These are phyloP conservation scores for Heterodera schachtii DNA, from an alignment of 1,140 invertebrate genomes.

Conservation along the genomic window DNA sequence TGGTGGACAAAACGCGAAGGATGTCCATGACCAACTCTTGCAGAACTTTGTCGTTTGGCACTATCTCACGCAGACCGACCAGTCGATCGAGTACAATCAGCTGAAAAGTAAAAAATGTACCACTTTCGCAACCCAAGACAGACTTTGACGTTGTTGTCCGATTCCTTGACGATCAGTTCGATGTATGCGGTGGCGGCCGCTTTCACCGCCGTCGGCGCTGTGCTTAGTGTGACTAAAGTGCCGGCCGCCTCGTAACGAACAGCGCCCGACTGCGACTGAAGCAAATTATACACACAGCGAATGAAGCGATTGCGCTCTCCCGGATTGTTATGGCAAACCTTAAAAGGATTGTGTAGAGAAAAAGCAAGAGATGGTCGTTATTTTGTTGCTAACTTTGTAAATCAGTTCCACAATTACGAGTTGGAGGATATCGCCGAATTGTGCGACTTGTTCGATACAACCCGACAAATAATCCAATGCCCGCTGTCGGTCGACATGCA, in stretches of 20 bases:
- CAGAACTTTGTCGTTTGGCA: constrained; percentile 84
- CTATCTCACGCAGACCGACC: constrained; percentile 80
- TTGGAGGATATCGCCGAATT: constrained; percentile 94
- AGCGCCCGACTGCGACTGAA: constrained; percentile 92
- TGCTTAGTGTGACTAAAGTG: constrained; percentile 97
- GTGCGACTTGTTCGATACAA: constrained; percentile 83
- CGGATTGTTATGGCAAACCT: constrained; percentile 96
- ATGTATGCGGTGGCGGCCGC: constrained; percentile 96
- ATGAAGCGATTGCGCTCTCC: constrained; percentile 93
- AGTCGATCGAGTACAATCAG: constrained; percentile 93
- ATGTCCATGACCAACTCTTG: constrained; percentile 98
- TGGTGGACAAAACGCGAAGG: constrained; percentile 84
- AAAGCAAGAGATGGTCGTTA: constrained; percentile 14
- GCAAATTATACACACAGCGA: constrained; percentile 93
- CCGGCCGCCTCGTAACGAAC: constrained; percentile 98
- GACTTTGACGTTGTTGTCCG: constrained; percentile 96
- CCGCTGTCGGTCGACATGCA: constrained; percentile 83
- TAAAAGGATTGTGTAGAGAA: constrained; percentile 25
- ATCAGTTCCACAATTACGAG: constrained; percentile 98
- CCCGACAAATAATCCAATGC: constrained; percentile 88
- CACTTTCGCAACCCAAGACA: neutral
- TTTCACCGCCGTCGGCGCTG: constrained; percentile 93
- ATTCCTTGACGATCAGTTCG: constrained; percentile 96
- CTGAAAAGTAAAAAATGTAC: constrained; percentile 24
- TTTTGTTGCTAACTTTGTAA: constrained; percentile 80